Percentiles rank a stretch among this genome's conserved stretches.
Evolutionary conservation across 1,140 invertebrate genomes (phyloP).

Genomic region (Neoseiulus cucumeris): DNA sequence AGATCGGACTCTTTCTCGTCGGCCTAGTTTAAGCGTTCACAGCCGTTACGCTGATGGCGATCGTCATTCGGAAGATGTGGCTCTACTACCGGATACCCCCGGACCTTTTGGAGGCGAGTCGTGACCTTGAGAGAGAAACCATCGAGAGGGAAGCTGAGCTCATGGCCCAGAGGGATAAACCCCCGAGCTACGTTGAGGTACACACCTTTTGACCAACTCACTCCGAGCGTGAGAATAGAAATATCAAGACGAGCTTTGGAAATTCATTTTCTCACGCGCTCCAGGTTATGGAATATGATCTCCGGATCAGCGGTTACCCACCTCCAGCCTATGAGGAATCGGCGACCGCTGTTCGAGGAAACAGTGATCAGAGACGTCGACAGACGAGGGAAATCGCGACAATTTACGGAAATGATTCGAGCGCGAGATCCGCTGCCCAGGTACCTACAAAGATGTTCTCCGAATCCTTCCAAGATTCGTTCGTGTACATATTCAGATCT

Average conservation of each 20-base stretch:
- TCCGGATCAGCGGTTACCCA: background rate
- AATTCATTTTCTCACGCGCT: background rate
- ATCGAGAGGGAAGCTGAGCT: conserved; percentile 5
- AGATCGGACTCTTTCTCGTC: background rate
- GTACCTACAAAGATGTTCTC: no score
- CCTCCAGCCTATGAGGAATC: background rate
- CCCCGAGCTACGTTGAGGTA: conserved; percentile 4
- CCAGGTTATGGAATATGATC: conserved; percentile 1
- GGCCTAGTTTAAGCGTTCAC: background rate
- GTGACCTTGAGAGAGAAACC: background rate
- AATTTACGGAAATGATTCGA: no score
- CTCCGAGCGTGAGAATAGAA: background rate
- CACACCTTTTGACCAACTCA: background rate
- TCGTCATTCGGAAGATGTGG: conserved; percentile 8
- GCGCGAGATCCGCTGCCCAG: no score
- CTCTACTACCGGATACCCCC: background rate
- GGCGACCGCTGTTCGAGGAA: background rate
- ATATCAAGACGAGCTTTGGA: background rate
- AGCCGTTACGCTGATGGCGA: background rate
- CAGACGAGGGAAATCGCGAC: no score
- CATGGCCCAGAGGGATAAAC: conserved; percentile 1
- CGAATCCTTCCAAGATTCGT: no score
- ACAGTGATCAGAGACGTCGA: background rate
- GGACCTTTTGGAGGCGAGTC: background rate
- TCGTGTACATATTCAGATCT: no score